Evolutionary conservation across 1,140 invertebrate species (phyloP), one percentile per base, ranked within the genome.

Genomic region (Chlorops oryzae): DNA sequence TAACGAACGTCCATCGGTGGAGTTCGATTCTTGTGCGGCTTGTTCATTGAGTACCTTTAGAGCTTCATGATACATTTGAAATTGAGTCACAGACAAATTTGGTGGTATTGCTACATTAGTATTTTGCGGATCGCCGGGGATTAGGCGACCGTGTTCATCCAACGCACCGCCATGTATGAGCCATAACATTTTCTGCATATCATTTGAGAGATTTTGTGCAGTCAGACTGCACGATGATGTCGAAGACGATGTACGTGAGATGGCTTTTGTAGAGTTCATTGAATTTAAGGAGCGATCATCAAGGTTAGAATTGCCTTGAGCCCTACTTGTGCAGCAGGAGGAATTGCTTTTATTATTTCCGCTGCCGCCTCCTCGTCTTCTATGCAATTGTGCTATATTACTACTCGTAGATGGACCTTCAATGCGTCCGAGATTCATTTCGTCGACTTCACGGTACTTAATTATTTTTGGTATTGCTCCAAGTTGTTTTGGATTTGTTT

Each of bases 391-490:
- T 21, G 15, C 15, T 17, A 47, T 40, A 17, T 28, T n/a, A 3
- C 43, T 46, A 13, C 27, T 34, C 17, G 23, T 34, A 13, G 17
- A 5, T 13, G 13, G 22, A 12, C 25, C 18, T 17, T 37, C 24
- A 13, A 41, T 12, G 2, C 25, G 17, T 24, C 37, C 45, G 3
- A 17, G 22, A 5, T 12, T 9, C 5, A 17, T 5, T 25, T 70
- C 66, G 12, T 70, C 61, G 34, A 69, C 56, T 22, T 70, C 65
- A 0, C 63, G 62, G 35, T 70, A 70, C 28, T 66, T 64, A 2
- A 63, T 59, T 32, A 66, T 63, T 61, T 87, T 88, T 21, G 85
- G 85, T 59, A 87, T 86, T 32, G 85, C 85, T 12, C 86, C 86
- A 55, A 87, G 79, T 61, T 82, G 79, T 68, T 77, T 77, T 25